These are phyloP conservation scores for Balanococcus diminutus DNA, from an alignment of 2,888 invertebrate genomes.

Conservation along the genomic window DNA sequence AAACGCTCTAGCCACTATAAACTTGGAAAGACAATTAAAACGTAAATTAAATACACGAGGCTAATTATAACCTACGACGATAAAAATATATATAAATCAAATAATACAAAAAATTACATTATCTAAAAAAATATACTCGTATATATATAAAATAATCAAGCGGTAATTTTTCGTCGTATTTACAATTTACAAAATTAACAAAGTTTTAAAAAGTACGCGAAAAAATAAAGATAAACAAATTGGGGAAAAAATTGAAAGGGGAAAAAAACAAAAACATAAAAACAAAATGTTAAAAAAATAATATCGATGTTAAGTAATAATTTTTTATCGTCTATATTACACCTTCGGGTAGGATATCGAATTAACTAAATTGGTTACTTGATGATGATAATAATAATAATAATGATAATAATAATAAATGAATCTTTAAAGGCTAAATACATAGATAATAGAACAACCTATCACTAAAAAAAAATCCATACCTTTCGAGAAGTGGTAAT, in stretches of 20 bases:
- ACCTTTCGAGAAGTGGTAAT: not conserved
- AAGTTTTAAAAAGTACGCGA: not conserved
- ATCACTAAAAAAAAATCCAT: constrained; percentile 9
- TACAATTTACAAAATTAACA: constrained; percentile 34
- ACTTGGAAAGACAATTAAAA: constrained; percentile 39
- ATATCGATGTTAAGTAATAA: constrained; percentile 28
- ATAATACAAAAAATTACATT: constrained; percentile 15
- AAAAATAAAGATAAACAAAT: not conserved
- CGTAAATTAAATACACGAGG: constrained; percentile 27
- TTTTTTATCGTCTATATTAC: not conserved
- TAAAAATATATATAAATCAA: not conserved
- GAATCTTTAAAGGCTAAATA: constrained; percentile 22
- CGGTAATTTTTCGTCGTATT: constrained; percentile 43
- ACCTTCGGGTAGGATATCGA: not conserved
- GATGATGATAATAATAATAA: no score
- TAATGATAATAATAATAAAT: not conserved
- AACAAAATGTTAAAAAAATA: constrained; percentile 8
- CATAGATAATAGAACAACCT: not conserved
- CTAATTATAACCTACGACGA: not conserved
- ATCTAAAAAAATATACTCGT: not conserved
- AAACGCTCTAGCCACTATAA: constrained; percentile 2
- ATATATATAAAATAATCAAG: constrained; percentile 37
- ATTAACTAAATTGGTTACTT: constrained; percentile 37
- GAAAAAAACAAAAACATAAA: constrained; percentile 22
- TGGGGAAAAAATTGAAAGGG: no score